Evolutionary conservation across 2,113 vertebrate genomes (phyloP), one percentile per base, ranked within the genome.

Genomic region (Thunnus maccoyii): DNA sequence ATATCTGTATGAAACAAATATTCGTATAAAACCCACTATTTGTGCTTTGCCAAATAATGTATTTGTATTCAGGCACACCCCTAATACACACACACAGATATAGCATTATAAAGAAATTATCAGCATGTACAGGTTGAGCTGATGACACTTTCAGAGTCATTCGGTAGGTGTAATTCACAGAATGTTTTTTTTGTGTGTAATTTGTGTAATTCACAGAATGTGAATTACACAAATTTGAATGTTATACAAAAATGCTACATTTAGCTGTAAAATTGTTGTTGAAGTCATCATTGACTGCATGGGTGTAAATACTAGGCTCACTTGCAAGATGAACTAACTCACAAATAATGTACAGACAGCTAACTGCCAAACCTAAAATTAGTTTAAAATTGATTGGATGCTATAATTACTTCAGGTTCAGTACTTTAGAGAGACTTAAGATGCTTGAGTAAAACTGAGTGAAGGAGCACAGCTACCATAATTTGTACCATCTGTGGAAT

Each of bases 311-410:
- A 58, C 50, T 20, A 20, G 2, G 46, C 52, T 44, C 5, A 5
- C 44, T 32, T 72, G 30, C 50, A 66, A 77, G 75, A 58, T 75
- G 22, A 80, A 85, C 62, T 47, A 60, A 63, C 48, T 72, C n/a
- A 32, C 44, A 66, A 88, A 79, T 82, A 76, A 86, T 76, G 57
- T 30, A 61, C 48, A 7, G 25, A 60, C 77, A 67, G 71, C 66
- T 79, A 64, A 61, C 67, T 77, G 79, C 72, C 67, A 82, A 80
- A 82, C 22, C 66, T 58, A 47, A 68, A 90, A 83, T 77, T 60
- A 72, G 79, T 83, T 90, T 88, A 62, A 61, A 72, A 88, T 84
- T 82, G 88, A 88, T 80, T 73, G 82, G 69, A 56, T 82, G 67
- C 79, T 67, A 51, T 79, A 82, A 83, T 90, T 68, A 87, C 87